Evolutionary conservation across 2,113 vertebrate genomes (phyloP), one percentile per base, ranked within the genome.

Genomic region (Lipophrys pholis): DNA sequence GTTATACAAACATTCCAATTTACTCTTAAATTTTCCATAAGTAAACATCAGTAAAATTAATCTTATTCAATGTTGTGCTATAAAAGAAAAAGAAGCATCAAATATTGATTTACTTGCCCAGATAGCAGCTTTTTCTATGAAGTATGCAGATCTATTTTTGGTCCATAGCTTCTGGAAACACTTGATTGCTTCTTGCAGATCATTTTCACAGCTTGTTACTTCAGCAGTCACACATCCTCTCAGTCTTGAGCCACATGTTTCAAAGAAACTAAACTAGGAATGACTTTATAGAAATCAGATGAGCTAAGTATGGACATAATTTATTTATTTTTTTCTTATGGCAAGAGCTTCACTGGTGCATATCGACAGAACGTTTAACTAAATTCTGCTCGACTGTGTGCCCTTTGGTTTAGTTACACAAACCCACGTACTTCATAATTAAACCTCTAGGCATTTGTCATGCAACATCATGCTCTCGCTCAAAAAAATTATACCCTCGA

Each of bases 151-250:
- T 67, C 70, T 62, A 42, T 49, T 55, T 59, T 57, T 14, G 57
- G 58, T 69, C 66, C 35, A 30, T 11, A 42, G 43, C 9, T 30
- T 56, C 21, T 73, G 58, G 43, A 73, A 77, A 81, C 45, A 41
- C 43, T 42, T 72, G 10, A 42, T 76, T 50, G 21, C 9, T 35
- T 55, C 53, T 50, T 76, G 38, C 15, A 80, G 61, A 69, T 77
- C 11, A 49, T 73, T 66, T 71, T 64, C 61, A 59, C 66, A 52
- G 48, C 61, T 58, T 74, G 65, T 70, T 76, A 64, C 76, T 72
- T 45, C 72, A 72, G 62, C 57, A 42, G 43, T 36, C 51, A 74
- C 30, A 65, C 75, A 78, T 63, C 51, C 40, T 63, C 56, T 58
- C 11, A 17, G 17, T 79, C 1, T 7, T 67, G 16, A 41, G 48